These are phyloP conservation scores for Ophraella communa DNA, from an alignment of 2,888 invertebrate genomes.

Conservation along the genomic window DNA sequence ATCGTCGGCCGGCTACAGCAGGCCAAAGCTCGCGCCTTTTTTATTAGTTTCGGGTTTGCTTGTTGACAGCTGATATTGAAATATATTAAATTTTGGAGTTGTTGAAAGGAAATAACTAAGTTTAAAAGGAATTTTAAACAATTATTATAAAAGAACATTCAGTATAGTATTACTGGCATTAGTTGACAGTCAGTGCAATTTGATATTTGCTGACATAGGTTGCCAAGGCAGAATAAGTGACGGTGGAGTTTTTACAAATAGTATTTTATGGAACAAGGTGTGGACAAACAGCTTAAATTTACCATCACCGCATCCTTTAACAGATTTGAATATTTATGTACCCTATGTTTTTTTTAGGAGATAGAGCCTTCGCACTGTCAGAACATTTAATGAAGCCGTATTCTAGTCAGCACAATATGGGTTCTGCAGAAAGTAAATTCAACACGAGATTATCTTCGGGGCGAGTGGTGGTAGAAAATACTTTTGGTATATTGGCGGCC, in stretches of 20 bases:
- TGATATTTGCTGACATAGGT: no score
- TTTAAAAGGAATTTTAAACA: no score
- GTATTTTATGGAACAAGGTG: no score
- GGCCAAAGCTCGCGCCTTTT: no score
- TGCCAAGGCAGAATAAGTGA: conserved; percentile 26
- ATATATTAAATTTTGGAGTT: no score
- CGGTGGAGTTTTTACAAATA: conserved; percentile 17
- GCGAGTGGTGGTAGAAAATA: conserved; percentile 18
- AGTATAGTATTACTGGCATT: no score
- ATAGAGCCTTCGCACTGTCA: conserved; percentile 49
- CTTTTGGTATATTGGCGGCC: conserved; percentile 17
- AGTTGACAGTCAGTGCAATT: no score
- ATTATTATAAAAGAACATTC: no score
- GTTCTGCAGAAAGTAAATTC: conserved; percentile 25
- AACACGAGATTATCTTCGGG: conserved; percentile 13
- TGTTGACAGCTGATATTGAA: no score
- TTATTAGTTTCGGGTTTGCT: no score
- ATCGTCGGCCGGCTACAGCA: no score
- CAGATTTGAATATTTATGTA: conserved; percentile 27
- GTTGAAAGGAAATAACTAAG: no score
- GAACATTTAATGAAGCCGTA: conserved; percentile 48
- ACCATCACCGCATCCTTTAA: conserved; percentile 33
- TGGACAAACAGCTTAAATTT: conserved; percentile 32
- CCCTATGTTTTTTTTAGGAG: conserved; percentile 48
- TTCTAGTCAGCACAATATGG: conserved; percentile 42